Conservation (phyloP, 2,113 vertebrate genomes). For the Promerops cafer region DNA sequence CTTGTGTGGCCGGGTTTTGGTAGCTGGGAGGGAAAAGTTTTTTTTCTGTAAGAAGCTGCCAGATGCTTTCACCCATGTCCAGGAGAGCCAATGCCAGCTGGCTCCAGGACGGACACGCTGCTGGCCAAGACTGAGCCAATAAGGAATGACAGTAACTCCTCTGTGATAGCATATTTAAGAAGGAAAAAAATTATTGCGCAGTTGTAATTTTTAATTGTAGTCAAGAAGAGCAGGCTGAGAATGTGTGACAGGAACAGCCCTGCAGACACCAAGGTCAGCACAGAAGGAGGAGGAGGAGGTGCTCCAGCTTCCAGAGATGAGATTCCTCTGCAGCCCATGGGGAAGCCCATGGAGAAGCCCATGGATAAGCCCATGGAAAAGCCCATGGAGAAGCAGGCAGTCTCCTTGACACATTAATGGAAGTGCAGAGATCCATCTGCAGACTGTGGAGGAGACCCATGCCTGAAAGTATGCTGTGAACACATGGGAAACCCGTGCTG, state of each 20-base stretch:
- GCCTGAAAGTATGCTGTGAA: not conserved
- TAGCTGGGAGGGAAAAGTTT: fast-evolving
- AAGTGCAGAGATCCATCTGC: not conserved
- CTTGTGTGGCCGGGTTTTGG: not conserved
- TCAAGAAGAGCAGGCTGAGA: not conserved
- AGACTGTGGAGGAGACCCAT: not conserved
- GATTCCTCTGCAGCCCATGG: not conserved
- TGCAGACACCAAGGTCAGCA: not conserved
- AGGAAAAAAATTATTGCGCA: fast-evolving
- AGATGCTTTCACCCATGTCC: not conserved
- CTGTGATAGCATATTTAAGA: not conserved
- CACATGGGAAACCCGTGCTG: not conserved
- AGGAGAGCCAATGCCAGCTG: not conserved
- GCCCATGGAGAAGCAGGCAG: not conserved
- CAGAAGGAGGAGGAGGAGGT: not conserved
- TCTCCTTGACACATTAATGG: not conserved
- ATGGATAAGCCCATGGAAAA: too few species aligned
- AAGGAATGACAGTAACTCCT: not conserved
- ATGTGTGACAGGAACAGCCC: too few species aligned
- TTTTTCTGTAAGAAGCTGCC: not conserved
- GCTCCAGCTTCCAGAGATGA: not conserved
- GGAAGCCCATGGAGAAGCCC: not conserved
- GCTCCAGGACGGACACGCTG: fast-evolving
- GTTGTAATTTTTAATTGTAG: not conserved
- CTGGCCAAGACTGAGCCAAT: not conserved